phyloP scores from a whole-genome alignment of 2,797 vertebrate species.

The Lateolabrax maculatus region DNA sequence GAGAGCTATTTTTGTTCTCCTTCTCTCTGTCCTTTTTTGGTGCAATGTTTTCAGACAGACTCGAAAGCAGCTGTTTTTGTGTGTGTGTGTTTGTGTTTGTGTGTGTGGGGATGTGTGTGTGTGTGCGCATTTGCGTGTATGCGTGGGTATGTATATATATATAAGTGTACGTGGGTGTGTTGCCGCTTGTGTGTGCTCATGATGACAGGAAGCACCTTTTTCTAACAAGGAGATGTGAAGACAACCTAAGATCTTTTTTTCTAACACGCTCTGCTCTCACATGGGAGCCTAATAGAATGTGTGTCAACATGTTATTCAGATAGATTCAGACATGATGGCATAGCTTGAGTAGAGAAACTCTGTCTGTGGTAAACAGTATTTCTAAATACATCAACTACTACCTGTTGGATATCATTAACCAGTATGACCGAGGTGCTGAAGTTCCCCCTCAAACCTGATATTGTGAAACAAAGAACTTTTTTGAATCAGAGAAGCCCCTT shows the following conservation, averaged over 20 bases:
- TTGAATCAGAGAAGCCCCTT: conserved; percentile 37
- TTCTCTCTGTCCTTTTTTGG: conserved; percentile 69
- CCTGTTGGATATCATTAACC: conserved; percentile 61
- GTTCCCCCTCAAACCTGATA: conserved; percentile 38
- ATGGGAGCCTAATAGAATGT: conserved; percentile 68
- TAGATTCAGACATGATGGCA: conserved; percentile 57
- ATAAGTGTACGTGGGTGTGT: conserved; percentile 48
- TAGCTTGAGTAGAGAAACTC: conserved; percentile 50
- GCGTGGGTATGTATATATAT: conserved; percentile 24
- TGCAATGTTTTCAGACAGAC: conserved; percentile 79
- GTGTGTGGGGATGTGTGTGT: conserved; percentile 21
- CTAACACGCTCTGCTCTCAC: conserved; percentile 66
- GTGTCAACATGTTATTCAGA: conserved; percentile 60
- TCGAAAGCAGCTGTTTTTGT: conserved; percentile 72
- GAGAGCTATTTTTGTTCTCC: conserved; percentile 66
- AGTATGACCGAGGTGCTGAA: conserved; percentile 53
- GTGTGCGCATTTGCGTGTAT: conserved; percentile 9
- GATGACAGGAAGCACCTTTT: conserved; percentile 73
- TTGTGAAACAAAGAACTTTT: conserved; percentile 16
- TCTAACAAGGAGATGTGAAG: conserved; percentile 74
- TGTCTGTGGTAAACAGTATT: conserved; percentile 58
- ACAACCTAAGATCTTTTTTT: conserved; percentile 79
- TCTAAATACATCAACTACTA: conserved; percentile 60
- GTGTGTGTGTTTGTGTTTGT: conserved; percentile 7
- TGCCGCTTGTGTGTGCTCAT: conserved; percentile 63